Percentiles rank a stretch among this genome's conserved stretches.
Conservation (phyloP, 2,113 vertebrate genomes). For the Ictalurus punctatus region DNA sequence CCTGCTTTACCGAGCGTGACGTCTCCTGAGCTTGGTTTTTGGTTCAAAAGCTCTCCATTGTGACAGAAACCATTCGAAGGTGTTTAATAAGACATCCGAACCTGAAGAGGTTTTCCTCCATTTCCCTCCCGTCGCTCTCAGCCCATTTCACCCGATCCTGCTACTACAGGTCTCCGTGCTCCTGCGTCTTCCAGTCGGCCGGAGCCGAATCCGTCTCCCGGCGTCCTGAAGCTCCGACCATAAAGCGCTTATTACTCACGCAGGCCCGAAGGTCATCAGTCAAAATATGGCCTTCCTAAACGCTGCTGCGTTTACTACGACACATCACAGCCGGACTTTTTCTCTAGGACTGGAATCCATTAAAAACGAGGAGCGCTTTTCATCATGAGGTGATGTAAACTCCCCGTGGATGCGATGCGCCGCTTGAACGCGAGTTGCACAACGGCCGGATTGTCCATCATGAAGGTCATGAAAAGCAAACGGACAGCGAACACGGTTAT, state of each 20-base stretch:
- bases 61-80: not conserved
- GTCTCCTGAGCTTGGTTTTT: not conserved
- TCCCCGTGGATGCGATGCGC: not conserved
- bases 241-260: not conserved
- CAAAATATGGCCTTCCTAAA: conserved; percentile 4
- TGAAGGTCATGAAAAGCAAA: conserved; percentile 25
- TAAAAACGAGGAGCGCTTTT: conserved; percentile 13
- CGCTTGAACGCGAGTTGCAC: not conserved
- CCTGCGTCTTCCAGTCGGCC: not conserved
- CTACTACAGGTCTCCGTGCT: conserved; percentile 41
- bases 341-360: conserved; percentile 22
- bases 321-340: conserved; percentile 1
- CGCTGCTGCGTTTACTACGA: not conserved
- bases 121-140: conserved; percentile 58
- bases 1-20: too few species aligned
- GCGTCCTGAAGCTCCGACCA: not conserved
- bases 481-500: not conserved
- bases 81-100: too few species aligned
- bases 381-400: conserved; percentile 26
- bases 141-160: conserved; percentile 60
- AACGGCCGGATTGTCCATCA: not conserved
- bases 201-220: not conserved
- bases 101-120: conserved; percentile 16
- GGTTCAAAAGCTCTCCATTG: not conserved
- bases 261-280: conserved; percentile 18